These are phyloP conservation scores for Monodelphis domestica DNA, from an alignment of 2,797 vertebrate genomes.

Conservation along the genomic window DNA sequence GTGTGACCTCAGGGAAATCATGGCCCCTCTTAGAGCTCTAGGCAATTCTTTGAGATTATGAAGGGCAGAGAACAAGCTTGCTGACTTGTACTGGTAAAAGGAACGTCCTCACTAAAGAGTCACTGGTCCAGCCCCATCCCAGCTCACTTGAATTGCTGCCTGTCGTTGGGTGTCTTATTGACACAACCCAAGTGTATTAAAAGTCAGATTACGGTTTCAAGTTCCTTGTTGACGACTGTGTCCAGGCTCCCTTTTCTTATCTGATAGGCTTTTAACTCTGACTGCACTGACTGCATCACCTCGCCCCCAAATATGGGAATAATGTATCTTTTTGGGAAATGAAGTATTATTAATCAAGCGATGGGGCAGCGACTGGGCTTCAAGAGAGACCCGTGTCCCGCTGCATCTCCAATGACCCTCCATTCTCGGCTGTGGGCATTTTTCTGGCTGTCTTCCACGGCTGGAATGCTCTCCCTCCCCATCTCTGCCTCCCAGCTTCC, in stretches of 20 bases:
- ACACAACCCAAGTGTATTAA: conserved; percentile 1
- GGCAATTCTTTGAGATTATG: neutral
- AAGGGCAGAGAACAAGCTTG: neutral
- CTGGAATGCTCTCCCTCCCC: neutral
- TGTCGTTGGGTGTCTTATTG: neutral
- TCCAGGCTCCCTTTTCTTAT: conserved; percentile 36
- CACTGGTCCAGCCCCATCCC: neutral
- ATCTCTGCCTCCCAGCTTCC: neutral
- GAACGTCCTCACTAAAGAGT: neutral
- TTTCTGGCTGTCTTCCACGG: neutral
- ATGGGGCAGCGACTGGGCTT: conserved; percentile 3
- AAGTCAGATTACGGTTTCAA: neutral
- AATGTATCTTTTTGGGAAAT: conserved; percentile 27
- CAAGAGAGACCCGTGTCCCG: neutral
- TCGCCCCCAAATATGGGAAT: conserved; percentile 51
- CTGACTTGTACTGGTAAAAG: neutral
- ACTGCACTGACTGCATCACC: conserved; percentile 30
- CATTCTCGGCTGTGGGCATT: neutral
- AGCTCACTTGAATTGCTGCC: neutral
- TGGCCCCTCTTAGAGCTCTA: neutral
- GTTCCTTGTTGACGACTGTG: conserved; percentile 24
- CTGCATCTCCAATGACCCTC: neutral
- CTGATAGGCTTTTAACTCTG: conserved; percentile 40
- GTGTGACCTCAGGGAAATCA: neutral
- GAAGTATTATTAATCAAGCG: too few species aligned